These are phyloP conservation scores for Sesia apiformis DNA, from an alignment of 2,888 invertebrate genomes.

Conservation along the genomic window DNA sequence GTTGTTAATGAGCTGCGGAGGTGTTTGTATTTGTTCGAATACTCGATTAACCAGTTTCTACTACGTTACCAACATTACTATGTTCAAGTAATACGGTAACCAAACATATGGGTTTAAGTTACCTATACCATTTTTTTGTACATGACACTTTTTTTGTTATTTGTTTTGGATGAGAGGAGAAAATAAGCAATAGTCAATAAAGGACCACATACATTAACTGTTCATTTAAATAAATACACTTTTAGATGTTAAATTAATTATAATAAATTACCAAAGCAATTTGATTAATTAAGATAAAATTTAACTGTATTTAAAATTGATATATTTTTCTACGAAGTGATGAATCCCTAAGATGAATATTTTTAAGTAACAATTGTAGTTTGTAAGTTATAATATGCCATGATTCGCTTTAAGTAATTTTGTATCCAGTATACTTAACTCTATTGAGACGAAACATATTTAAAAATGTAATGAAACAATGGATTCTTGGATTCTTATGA, in stretches of 20 bases:
- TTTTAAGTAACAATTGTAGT: background rate
- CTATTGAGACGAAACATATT: conserved; percentile 38
- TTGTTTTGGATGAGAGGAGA: no score
- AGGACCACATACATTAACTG: no score
- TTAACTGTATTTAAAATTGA: conserved; percentile 27
- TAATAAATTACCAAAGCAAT: conserved; percentile 72
- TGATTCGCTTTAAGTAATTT: conserved; percentile 41
- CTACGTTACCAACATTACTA: no score
- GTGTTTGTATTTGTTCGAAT: no score
- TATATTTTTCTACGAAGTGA: conserved; percentile 55
- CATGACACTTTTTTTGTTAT: no score
- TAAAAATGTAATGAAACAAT: conserved; percentile 25
- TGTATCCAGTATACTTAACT: conserved; percentile 46
- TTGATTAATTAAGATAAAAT: conserved; percentile 28
- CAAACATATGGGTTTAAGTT: no score
- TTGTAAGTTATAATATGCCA: conserved; percentile 25
- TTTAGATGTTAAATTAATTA: conserved; percentile 8
- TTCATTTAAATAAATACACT: no score
- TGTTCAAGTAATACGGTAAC: no score
- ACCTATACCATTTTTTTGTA: no score
- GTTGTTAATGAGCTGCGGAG: no score
- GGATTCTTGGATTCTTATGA: conserved; percentile 43
- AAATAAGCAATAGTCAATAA: no score
- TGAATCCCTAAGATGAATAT: conserved; percentile 23
- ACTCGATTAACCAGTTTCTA: no score